Percentiles rank a stretch among this genome's conserved stretches.
phyloP scores from a whole-genome alignment of 92 coral and sea anemone species.

The Umimayanthus kanabou region DNA sequence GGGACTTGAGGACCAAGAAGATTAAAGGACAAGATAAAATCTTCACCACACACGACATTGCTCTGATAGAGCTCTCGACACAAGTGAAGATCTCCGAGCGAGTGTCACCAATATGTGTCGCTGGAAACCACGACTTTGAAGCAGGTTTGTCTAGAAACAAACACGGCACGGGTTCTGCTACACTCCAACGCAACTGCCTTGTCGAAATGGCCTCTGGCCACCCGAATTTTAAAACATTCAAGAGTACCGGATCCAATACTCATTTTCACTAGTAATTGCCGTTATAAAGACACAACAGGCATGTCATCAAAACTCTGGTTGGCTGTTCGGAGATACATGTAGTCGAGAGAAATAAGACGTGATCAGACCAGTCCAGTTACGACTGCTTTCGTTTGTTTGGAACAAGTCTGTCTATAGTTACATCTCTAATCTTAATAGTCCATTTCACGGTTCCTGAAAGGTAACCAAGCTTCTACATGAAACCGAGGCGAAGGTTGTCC shows the following conservation, averaged over 20 bases:
- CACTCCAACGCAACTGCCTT: background rate
- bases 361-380: background rate
- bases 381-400: background rate
- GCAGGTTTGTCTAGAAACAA: slow-evolving; percentile 58
- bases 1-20: slow-evolving; percentile 70
- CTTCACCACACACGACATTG: slow-evolving; percentile 72
- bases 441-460: too few species aligned
- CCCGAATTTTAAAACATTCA: background rate
- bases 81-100: slow-evolving; percentile 64
- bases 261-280: background rate
- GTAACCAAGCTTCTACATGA: too few species aligned
- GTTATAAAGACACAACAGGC: too few species aligned
- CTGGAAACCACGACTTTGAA: slow-evolving; percentile 52
- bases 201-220: background rate
- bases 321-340: too few species aligned
- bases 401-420: background rate
- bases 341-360: too few species aligned
- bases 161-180: background rate
- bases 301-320: too few species aligned
- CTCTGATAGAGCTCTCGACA: slow-evolving; percentile 69
- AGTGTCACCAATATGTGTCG: slow-evolving; percentile 77
- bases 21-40: slow-evolving; percentile 61
- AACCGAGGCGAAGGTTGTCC: too few species aligned
- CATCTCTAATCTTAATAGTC: too few species aligned
- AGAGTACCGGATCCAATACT: background rate